A percentile compares a stretch with the other conserved stretches of the same genome.
These are phyloP conservation scores for Ophioninae sp. DNA, from an alignment of 2,888 invertebrate genomes.

Conservation along the genomic window DNA sequence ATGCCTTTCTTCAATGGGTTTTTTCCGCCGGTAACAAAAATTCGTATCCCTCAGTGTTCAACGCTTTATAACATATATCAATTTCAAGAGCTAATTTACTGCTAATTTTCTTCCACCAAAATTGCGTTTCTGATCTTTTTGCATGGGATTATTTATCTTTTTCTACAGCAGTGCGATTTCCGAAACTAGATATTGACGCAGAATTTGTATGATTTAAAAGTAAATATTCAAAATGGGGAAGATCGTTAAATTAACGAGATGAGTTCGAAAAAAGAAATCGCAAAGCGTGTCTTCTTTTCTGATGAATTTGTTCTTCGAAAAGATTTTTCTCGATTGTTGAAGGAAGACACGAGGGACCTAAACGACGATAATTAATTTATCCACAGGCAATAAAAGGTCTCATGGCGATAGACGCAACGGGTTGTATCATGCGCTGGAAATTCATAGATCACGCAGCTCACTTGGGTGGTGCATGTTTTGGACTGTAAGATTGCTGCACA, in stretches of 20 bases:
- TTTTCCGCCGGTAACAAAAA: too few species aligned
- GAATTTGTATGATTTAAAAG: too few species aligned
- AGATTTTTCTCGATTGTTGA: not conserved
- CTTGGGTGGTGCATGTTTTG: conserved; percentile 95
- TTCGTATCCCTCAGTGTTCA: too few species aligned
- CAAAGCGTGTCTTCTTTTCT: conserved; percentile 1
- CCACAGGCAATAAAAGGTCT: conserved; percentile 92
- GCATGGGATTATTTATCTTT: too few species aligned
- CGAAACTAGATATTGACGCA: too few species aligned
- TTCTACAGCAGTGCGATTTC: too few species aligned
- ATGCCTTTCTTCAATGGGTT: too few species aligned
- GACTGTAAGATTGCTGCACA: conserved; percentile 87
- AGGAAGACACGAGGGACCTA: conserved; percentile 14
- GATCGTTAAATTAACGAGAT: not conserved
- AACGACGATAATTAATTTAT: conserved; percentile 58
- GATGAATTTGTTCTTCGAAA: not conserved
- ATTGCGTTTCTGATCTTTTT: too few species aligned
- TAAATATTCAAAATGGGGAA: not conserved
- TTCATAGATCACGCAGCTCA: conserved; percentile 99
- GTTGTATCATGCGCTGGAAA: conserved; percentile 93
- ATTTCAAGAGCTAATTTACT: too few species aligned
- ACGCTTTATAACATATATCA: too few species aligned
- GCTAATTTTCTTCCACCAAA: too few species aligned
- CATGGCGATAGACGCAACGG: conserved; percentile 91
- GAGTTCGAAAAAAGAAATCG: not conserved